phyloP scores from a whole-genome alignment of 1,140 invertebrate genomes.

The Drosophila virilis region DNA sequence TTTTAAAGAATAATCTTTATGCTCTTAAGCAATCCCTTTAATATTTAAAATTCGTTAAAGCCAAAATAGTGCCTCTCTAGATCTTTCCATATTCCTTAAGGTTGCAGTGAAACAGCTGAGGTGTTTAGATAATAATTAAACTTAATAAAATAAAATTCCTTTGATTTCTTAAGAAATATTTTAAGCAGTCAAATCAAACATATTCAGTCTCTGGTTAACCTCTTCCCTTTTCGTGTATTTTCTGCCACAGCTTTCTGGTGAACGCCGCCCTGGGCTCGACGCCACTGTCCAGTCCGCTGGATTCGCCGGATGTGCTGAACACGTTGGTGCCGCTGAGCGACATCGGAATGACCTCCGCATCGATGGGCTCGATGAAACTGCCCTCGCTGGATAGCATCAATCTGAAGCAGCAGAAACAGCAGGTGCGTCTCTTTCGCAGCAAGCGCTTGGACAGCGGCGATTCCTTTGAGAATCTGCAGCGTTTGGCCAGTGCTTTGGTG shows the following conservation, averaged over 20 bases:
- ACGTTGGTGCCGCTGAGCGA: constrained; percentile 80
- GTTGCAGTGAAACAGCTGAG: too few species aligned
- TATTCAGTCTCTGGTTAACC: not conserved
- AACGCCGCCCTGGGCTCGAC: constrained; percentile 86
- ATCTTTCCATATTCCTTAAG: too few species aligned
- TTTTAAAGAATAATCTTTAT: too few species aligned
- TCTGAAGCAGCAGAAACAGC: constrained; percentile 78
- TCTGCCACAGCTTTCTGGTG: constrained; percentile 86
- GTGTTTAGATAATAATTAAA: too few species aligned
- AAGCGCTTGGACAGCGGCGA: constrained; percentile 75
- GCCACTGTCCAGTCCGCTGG: constrained; percentile 87
- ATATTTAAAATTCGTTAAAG: too few species aligned
- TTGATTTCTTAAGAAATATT: too few species aligned
- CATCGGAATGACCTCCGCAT: constrained; percentile 78
- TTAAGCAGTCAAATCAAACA: too few species aligned
- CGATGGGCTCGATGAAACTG: constrained; percentile 82
- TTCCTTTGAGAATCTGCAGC: constrained; percentile 82
- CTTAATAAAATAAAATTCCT: too few species aligned
- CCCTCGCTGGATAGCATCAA: constrained; percentile 83
- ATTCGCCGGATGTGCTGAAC: constrained; percentile 85
- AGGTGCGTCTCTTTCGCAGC: constrained; percentile 81
- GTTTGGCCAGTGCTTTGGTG: constrained; percentile 73
- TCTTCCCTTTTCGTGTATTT: not conserved
- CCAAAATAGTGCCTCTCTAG: too few species aligned
- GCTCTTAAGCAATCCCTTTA: too few species aligned